A percentile compares a stretch with the other conserved stretches of the same genome.
phyloP scores from a whole-genome alignment of 2,113 vertebrate genomes.

The Leucopsar rothschildi region DNA sequence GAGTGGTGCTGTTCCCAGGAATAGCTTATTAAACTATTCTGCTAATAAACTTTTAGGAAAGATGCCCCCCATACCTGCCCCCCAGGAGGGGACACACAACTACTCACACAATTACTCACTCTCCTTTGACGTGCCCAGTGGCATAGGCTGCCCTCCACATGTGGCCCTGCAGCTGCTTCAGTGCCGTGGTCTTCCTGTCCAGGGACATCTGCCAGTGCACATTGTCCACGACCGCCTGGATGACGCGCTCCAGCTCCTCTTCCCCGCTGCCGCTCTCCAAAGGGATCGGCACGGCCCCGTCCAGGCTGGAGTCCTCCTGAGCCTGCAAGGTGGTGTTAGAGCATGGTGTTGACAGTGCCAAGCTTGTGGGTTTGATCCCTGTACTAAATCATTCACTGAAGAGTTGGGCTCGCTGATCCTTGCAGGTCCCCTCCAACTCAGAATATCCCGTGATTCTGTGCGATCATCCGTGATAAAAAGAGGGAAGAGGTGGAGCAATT shows the following conservation, averaged over 20 bases:
- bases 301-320: slow-evolving; percentile 86
- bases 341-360: not conserved
- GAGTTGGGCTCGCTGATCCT: not conserved
- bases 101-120: slow-evolving; percentile 90
- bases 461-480: not conserved
- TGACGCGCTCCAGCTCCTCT: slow-evolving; percentile 82
- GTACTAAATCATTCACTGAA: not conserved
- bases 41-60: not conserved
- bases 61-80: not conserved
- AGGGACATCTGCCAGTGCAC: slow-evolving; percentile 95
- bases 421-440: not conserved
- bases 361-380: not conserved
- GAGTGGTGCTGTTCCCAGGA: not conserved
- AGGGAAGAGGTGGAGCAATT: not conserved
- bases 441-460: not conserved
- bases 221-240: slow-evolving; percentile 87
- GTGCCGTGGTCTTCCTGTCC: slow-evolving; percentile 92
- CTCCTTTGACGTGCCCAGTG: slow-evolving; percentile 87
- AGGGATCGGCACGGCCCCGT: slow-evolving; percentile 84
- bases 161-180: slow-evolving; percentile 96
- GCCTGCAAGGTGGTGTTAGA: slow-evolving; percentile 64
- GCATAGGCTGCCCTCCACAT: slow-evolving; percentile 91
- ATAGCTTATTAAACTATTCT: not conserved
- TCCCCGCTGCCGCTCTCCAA: slow-evolving; percentile 76
- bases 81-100: not conserved